Conservation (phyloP, 2,888 invertebrate species). For the Amphipoea lucens region DNA sequence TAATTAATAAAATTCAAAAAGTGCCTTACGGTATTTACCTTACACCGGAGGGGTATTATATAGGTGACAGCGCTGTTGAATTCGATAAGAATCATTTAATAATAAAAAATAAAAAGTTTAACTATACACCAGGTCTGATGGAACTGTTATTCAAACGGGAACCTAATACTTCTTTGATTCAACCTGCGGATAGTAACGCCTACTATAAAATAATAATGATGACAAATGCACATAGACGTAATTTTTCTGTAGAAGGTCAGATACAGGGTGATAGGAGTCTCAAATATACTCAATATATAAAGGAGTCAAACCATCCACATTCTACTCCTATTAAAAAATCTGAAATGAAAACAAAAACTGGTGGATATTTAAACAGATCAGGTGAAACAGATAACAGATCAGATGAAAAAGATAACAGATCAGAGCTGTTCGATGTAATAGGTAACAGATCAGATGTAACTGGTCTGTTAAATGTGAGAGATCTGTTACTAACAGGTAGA, state of each 20-base stretch:
- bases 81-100: conserved; percentile 1
- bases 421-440: not conserved
- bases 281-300: not conserved
- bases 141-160: conserved; percentile 9
- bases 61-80: not conserved
- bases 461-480: not conserved
- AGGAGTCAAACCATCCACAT: not conserved
- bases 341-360: not conserved
- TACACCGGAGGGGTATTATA: not conserved
- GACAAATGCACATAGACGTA: conserved; percentile 6
- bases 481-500: conserved; percentile 4
- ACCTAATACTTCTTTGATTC: conserved; percentile 4
- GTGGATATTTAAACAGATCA: not conserved
- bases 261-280: conserved; percentile 1
- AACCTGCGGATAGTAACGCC: conserved; percentile 1
- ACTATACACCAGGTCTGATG: conserved; percentile 6
- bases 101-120: not conserved
- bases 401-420: not conserved
- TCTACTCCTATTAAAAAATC: too few species aligned
- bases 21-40: not conserved
- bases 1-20: not conserved
- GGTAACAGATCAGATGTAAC: not conserved
- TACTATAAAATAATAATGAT: conserved; percentile 5
- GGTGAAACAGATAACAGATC: not conserved
- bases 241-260: conserved; percentile 7